Evolutionary conservation across 2,113 vertebrate species (phyloP).

Genomic region (Promerops cafer): DNA sequence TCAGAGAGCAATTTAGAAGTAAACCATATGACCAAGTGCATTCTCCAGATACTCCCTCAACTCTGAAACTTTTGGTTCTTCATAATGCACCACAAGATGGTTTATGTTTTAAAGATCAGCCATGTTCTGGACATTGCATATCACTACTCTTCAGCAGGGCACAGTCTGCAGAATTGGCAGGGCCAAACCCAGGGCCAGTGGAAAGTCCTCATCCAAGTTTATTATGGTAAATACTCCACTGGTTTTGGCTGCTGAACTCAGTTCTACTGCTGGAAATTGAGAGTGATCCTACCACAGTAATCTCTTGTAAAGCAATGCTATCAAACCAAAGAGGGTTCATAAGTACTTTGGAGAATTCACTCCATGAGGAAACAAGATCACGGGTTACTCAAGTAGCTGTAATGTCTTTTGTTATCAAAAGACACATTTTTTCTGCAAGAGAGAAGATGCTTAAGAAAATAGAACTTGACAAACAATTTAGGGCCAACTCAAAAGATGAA

Average conservation of each 20-base stretch:
- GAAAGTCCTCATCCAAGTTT: background rate
- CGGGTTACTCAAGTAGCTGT: background rate
- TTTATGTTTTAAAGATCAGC: background rate
- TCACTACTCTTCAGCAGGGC: background rate
- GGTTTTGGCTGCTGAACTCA: background rate
- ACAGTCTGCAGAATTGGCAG: background rate
- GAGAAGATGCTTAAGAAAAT: background rate
- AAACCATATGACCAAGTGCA: background rate
- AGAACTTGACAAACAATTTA: background rate
- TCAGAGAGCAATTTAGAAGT: background rate
- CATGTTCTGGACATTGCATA: background rate
- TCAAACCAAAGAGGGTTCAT: background rate
- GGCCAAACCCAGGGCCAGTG: background rate
- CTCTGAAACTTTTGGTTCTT: background rate
- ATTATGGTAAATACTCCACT: background rate
- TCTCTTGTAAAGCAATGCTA: background rate
- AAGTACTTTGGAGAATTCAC: background rate
- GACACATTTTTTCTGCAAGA: background rate
- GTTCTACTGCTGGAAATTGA: background rate
- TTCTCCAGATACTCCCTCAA: background rate
- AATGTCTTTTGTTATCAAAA: background rate
- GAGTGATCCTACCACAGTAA: background rate
- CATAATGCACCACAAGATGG: background rate
- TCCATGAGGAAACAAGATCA: background rate
- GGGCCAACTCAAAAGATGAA: background rate